Evolutionary conservation across 2,113 vertebrate species (phyloP), one percentile per base, ranked within the genome.

Genomic region (Verasper variegatus): DNA sequence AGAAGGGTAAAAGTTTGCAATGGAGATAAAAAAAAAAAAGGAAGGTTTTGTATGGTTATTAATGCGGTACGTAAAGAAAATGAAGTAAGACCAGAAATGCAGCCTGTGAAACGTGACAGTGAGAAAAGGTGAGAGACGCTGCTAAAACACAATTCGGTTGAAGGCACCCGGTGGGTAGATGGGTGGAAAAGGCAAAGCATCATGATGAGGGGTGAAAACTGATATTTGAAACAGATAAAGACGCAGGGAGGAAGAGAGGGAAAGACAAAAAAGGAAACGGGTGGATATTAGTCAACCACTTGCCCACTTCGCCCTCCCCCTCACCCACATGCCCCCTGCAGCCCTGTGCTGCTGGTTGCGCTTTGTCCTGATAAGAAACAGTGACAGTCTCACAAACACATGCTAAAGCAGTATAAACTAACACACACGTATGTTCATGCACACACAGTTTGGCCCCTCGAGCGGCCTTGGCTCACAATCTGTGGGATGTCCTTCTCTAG

Each of bases 351-450:
- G 83, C 78, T 83, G 84, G 86, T 87, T 92, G 91, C 93, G 93
- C 88, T 92, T 80, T 81, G 76, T 85, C 78, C 90, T 92, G 94
- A 93, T 93, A 94, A 93, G 90, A 91, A 82, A 80, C 92, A 80
- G 71, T 68, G 78, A 83, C 90, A 86, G 78, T 76, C 79, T 51
- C 71, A 76, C 74, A 77, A 72, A 85, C 63, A 78, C 70, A 37
- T 6, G 40, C 79, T 65, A 35, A 73, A 78, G 42, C 71, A 61
- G 72, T 63, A 20, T 23, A 78, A 54, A 76, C 66, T 18, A 60
- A 68, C 71, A 83, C 72, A 82, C 76, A 84, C 21, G 24, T 83
- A 74, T 83, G 69, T 73, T 74, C 37, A 58, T 66, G 79, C 79
- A 81, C 82, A 74, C 80, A 74, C 76, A 74, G 66, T 63, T 63